Conservation (phyloP, 2,888 invertebrate genomes). For the Xestia rhomboidea region DNA sequence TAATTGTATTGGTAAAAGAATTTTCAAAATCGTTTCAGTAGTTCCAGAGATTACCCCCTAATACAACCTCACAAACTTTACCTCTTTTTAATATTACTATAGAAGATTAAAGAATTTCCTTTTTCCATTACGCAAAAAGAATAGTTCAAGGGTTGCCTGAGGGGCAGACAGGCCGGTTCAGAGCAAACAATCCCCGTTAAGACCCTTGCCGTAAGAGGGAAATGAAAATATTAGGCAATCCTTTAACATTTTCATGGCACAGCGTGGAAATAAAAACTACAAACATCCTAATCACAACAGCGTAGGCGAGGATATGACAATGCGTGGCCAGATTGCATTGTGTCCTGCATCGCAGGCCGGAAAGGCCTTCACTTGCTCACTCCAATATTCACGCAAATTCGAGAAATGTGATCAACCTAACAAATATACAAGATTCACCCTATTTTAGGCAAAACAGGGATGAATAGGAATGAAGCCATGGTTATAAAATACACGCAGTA, state of each 20-base stretch:
- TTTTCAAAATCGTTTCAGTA: too few relatives aligned
- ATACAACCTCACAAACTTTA: too few relatives aligned
- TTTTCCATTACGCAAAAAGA: slow-evolving; percentile 13
- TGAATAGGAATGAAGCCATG: slow-evolving; percentile 17
- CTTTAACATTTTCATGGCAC: neutral
- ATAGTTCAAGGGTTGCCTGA: neutral
- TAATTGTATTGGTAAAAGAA: too few relatives aligned
- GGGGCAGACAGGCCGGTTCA: neutral
- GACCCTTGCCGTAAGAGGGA: neutral
- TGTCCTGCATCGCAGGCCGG: neutral
- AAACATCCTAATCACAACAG: neutral
- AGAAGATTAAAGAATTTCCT: slow-evolving; percentile 4
- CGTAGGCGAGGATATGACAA: slow-evolving; percentile 15
- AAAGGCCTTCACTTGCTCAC: slow-evolving; percentile 3
- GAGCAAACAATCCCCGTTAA: neutral
- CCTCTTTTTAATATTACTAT: too few relatives aligned
- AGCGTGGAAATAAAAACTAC: neutral
- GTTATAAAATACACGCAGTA: slow-evolving; percentile 10
- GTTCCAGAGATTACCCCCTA: too few relatives aligned
- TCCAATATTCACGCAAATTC: slow-evolving; percentile 6
- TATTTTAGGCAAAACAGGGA: slow-evolving; percentile 2
- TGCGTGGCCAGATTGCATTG: slow-evolving; percentile 25
- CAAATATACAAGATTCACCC: neutral
- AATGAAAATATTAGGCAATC: slow-evolving; percentile 10
- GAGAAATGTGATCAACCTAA: slow-evolving; percentile 12